These are phyloP conservation scores for Trypoxylus dichotomus DNA, from an alignment of 1,140 invertebrate species.

Conservation along the genomic window DNA sequence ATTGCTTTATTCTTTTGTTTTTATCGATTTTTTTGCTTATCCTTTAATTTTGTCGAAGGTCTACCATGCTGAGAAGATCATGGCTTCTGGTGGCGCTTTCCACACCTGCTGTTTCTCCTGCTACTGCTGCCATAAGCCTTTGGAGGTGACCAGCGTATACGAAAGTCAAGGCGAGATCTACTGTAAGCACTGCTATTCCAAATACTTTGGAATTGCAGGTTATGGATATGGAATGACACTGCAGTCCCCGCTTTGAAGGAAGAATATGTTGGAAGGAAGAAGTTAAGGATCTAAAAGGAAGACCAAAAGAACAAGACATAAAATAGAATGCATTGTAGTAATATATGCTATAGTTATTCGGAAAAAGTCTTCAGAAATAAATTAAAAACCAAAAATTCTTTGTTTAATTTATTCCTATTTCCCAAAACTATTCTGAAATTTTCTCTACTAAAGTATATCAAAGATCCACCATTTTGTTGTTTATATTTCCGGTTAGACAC, in stretches of 20 bases:
- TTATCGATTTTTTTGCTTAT: too few species aligned
- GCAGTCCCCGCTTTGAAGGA: slow-evolving; percentile 23
- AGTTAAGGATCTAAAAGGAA: too few species aligned
- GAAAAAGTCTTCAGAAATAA: not conserved
- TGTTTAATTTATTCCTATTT: not conserved
- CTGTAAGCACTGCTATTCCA: slow-evolving; percentile 51
- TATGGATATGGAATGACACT: slow-evolving; percentile 38
- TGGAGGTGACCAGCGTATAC: slow-evolving; percentile 56
- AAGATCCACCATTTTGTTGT: too few species aligned
- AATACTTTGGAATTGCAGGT: slow-evolving; percentile 35
- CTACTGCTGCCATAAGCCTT: slow-evolving; percentile 57
- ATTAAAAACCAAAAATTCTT: not conserved
- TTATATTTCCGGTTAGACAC: too few species aligned
- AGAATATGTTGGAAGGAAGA: too few species aligned
- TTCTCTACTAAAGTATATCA: too few species aligned
- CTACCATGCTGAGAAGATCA: slow-evolving; percentile 49
- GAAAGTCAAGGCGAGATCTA: slow-evolving; percentile 58
- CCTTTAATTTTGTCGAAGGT: slow-evolving; percentile 40
- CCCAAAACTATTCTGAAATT: too few species aligned
- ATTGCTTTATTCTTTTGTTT: not conserved
- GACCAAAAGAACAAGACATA: not conserved
- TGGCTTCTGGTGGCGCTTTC: slow-evolving; percentile 54
- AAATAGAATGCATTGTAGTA: not conserved
- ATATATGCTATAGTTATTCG: not conserved
- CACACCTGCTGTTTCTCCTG: slow-evolving; percentile 59